Conservation (phyloP, 1,140 invertebrate species). For the Drosophila azteca region DNA sequence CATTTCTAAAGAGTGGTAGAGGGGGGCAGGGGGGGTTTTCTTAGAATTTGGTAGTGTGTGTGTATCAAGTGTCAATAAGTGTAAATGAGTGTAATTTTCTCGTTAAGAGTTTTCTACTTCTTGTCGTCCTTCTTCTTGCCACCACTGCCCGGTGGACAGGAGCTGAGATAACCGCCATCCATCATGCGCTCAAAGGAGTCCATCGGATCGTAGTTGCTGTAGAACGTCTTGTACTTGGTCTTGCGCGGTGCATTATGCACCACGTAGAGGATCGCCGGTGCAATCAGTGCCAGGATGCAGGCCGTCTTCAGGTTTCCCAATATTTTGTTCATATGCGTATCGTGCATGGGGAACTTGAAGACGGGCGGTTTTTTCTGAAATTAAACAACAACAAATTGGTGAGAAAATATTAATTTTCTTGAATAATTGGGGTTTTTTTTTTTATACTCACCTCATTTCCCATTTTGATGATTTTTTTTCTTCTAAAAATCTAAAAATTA, state of each 20-base stretch:
- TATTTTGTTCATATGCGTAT: constrained; percentile 31
- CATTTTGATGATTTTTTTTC: no score
- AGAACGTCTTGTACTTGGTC: constrained; percentile 41
- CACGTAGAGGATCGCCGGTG: constrained; percentile 18
- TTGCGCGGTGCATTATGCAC: constrained; percentile 31
- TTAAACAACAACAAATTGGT: no score
- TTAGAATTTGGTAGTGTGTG: neutral
- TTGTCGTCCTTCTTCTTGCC: constrained; percentile 31
- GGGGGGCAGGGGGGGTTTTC: no score
- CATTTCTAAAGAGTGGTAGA: no score
- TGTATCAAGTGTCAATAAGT: neutral
- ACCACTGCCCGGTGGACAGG: constrained; percentile 47
- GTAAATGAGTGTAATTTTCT: neutral
- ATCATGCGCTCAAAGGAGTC: constrained; percentile 63
- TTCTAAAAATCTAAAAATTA: no score
- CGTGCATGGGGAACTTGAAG: constrained; percentile 63
- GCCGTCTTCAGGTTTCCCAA: constrained; percentile 28
- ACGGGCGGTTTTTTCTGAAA: constrained; percentile 9
- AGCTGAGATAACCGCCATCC: constrained; percentile 48
- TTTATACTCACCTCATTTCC: neutral
- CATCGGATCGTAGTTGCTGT: constrained; percentile 52
- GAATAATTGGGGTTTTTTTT: neutral
- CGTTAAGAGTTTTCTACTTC: constrained; percentile 20
- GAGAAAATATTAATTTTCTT: neutral
- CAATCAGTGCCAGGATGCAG: constrained; percentile 6